Evolutionary conservation across 2,113 vertebrate genomes (phyloP).

Genomic region (Ciconia maguari): DNA sequence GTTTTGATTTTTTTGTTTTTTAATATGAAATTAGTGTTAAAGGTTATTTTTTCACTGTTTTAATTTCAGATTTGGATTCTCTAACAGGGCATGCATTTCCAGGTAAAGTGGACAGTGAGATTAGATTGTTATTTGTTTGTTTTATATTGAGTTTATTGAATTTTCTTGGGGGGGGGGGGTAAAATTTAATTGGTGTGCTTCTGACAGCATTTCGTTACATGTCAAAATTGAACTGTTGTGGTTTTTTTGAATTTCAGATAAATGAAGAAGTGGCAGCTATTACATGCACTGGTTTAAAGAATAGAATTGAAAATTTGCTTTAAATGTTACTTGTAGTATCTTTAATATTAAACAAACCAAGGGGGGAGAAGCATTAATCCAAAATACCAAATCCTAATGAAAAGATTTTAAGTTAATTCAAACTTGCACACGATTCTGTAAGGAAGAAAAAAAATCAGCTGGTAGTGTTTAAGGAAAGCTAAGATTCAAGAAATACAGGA

Average conservation of each 20-base stretch:
- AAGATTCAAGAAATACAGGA: neutral
- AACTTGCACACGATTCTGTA: neutral
- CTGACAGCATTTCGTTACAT: neutral
- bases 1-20: neutral
- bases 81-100: conserved; percentile 72
- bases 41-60: conserved; percentile 62
- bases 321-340: neutral
- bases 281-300: neutral
- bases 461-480: neutral
- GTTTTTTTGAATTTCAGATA: neutral
- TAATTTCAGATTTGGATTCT: conserved; percentile 74
- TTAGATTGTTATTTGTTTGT: conserved; percentile 36
- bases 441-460: neutral
- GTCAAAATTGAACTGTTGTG: neutral
- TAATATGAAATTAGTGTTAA: conserved; percentile 43
- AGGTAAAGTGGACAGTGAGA: conserved; percentile 68
- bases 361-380: neutral
- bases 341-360: neutral
- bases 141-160: neutral
- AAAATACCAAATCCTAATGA: neutral
- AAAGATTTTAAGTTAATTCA: neutral
- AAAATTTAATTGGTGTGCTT: neutral
- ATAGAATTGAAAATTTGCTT: neutral
- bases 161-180: neutral
- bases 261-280: neutral